Percentiles rank a stretch among this genome's conserved stretches.
Evolutionary conservation across 2,888 invertebrate species (phyloP).

Genomic region (Vandiemenella viatica): DNA sequence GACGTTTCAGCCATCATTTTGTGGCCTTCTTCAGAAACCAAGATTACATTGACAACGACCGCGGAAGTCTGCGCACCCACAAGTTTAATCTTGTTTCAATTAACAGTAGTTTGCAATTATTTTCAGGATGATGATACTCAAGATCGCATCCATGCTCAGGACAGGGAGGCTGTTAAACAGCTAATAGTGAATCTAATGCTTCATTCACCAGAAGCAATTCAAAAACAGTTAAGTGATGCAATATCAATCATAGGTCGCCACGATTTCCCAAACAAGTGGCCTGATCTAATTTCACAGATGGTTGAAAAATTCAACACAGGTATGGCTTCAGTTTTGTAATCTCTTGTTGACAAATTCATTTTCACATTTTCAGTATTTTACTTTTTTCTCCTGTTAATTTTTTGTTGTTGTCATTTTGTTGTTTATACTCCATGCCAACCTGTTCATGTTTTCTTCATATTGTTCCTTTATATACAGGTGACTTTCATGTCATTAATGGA

Average conservation of each 20-base stretch:
- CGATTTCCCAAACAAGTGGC: constrained; percentile 97
- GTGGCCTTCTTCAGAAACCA: too few species aligned
- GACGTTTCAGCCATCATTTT: too few species aligned
- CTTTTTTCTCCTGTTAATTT: constrained; percentile 1
- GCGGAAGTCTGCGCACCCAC: too few species aligned
- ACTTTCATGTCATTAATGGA: constrained; percentile 90
- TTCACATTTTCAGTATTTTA: background rate
- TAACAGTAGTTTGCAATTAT: background rate
- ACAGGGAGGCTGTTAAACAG: constrained; percentile 66
- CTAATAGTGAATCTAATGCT: constrained; percentile 86
- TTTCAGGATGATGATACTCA: constrained; percentile 51
- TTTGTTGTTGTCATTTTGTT: too few species aligned
- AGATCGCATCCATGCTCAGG: constrained; percentile 65
- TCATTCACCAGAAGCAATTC: constrained; percentile 74
- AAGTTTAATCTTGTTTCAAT: too few species aligned
- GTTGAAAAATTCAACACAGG: constrained; percentile 76
- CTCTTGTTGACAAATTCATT: background rate
- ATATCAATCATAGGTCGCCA: constrained; percentile 90
- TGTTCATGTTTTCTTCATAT: too few species aligned
- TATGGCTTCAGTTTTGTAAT: constrained; percentile 20
- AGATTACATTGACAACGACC: too few species aligned
- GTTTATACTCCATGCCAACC: too few species aligned
- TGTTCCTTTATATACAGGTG: constrained; percentile 45
- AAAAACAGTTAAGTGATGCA: constrained; percentile 89
- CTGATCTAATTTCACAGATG: constrained; percentile 81